Evolutionary conservation across 2,888 invertebrate genomes (phyloP).

Genomic region (Capitulum mitella): DNA sequence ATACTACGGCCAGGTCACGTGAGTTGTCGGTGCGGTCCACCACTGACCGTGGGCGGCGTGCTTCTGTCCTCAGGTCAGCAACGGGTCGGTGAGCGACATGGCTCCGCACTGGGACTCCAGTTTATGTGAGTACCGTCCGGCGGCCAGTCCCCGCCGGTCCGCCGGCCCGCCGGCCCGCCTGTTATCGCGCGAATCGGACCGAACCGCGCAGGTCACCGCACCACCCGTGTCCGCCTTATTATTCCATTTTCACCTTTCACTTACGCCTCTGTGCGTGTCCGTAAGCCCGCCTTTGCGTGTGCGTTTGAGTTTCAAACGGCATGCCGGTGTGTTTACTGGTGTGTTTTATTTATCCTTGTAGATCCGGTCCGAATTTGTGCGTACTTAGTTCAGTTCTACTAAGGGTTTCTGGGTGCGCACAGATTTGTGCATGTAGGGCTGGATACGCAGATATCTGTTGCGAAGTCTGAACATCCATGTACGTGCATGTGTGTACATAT

Average conservation of each 20-base stretch:
- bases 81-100: not conserved
- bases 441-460: no score
- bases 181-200: no score
- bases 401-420: no score
- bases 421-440: no score
- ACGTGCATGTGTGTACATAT: no score
- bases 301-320: no score
- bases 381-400: no score
- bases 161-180: not conserved
- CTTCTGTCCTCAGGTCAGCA: not conserved
- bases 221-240: not conserved
- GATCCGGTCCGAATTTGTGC: no score
- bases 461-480: no score
- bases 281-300: not conserved
- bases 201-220: no score
- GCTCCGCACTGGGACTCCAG: slow-evolving; percentile 13
- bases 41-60: not conserved
- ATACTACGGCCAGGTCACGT: not conserved
- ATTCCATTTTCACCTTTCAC: slow-evolving; percentile 7
- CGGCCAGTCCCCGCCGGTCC: not conserved
- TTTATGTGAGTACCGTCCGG: not conserved
- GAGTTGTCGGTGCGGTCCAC: not conserved
- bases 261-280: not conserved
- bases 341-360: no score
- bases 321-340: no score